Evolutionary conservation across 2,888 invertebrate genomes (phyloP).

Genomic region (Sinelater perroti): DNA sequence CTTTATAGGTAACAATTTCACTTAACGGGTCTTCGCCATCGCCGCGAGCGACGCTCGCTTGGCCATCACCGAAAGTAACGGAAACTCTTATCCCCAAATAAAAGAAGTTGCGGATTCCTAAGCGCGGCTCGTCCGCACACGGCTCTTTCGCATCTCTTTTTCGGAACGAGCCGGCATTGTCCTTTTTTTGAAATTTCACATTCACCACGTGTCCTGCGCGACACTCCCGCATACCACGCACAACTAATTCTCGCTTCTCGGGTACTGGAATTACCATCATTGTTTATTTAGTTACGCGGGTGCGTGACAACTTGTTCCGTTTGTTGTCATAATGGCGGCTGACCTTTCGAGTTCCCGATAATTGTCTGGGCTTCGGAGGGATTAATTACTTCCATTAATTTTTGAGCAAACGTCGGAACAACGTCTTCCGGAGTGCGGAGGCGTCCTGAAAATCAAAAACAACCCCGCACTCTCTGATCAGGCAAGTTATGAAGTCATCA

Average conservation of each 20-base stretch:
- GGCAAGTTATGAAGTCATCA: too few species aligned
- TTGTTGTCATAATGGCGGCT: constrained; percentile 3
- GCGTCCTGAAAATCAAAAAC: not conserved
- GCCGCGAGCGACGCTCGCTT: not conserved
- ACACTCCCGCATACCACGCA: not conserved
- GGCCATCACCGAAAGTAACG: constrained; percentile 18
- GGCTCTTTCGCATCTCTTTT: constrained; percentile 22
- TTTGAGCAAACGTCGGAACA: not conserved
- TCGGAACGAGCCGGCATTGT: not conserved
- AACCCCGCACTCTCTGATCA: too few species aligned
- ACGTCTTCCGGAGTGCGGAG: not conserved
- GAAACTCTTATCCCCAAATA: constrained; percentile 12
- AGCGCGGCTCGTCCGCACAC: not conserved
- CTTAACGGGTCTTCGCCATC: constrained; percentile 3
- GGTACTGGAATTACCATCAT: not conserved
- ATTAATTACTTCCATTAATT: constrained; percentile 7
- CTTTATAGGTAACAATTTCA: not conserved
- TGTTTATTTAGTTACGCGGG: too few species aligned
- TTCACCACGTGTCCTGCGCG: not conserved
- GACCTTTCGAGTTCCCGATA: constrained; percentile 28
- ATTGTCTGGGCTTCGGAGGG: constrained; percentile 13
- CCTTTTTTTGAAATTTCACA: constrained; percentile 1
- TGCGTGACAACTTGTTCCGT: not conserved
- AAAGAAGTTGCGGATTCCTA: constrained; percentile 1
- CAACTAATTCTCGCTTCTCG: not conserved